These are phyloP conservation scores for Myxocyprinus asiaticus DNA, from an alignment of 2,113 vertebrate species.

Conservation along the genomic window DNA sequence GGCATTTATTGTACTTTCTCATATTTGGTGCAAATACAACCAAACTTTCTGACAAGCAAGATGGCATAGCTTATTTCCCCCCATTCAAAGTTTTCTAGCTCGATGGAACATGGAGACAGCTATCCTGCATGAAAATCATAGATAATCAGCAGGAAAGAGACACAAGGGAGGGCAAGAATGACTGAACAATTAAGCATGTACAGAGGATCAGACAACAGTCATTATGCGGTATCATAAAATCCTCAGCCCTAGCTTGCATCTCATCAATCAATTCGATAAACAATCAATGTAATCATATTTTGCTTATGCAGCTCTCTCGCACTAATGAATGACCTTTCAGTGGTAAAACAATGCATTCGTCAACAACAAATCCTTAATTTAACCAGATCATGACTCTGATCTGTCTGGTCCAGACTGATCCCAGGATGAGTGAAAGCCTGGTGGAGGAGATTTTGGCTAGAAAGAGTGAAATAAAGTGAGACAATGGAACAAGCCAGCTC, in stretches of 20 bases:
- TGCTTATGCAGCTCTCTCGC: background rate
- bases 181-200: slow-evolving; percentile 49
- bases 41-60: background rate
- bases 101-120: slow-evolving; percentile 35
- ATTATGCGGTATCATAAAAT: background rate
- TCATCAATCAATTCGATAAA: slow-evolving; percentile 13
- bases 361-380: background rate
- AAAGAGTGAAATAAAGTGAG: slow-evolving; percentile 68
- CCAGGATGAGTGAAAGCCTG: background rate
- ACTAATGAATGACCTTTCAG: background rate
- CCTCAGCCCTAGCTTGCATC: background rate
- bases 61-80: background rate
- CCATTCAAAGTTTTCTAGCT: background rate
- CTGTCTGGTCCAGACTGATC: background rate
- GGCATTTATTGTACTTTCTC: background rate
- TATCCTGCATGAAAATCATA: slow-evolving; percentile 51
- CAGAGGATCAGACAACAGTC: slow-evolving; percentile 20
- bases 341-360: background rate
- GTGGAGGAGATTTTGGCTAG: background rate
- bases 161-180: slow-evolving; percentile 46
- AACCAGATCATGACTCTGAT: background rate
- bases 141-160: slow-evolving; percentile 44
- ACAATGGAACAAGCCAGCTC: slow-evolving; percentile 63
- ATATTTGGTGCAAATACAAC: background rate
- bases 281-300: background rate